These are phyloP conservation scores for Idaea biselata DNA, from an alignment of 2,888 invertebrate species.

Conservation along the genomic window DNA sequence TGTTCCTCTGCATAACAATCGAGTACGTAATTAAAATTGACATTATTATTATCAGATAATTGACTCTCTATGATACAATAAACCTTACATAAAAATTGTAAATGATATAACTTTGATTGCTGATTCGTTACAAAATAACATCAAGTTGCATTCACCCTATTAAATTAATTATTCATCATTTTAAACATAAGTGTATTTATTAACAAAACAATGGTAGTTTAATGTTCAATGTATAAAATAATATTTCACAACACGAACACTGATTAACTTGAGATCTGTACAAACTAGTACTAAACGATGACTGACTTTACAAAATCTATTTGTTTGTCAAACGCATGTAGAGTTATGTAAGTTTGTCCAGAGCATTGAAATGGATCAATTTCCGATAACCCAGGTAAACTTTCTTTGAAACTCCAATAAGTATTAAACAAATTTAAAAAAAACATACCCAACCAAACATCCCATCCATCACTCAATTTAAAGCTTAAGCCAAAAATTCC, in stretches of 20 bases:
- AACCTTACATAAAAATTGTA: constrained; percentile 8
- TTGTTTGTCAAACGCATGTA: not conserved
- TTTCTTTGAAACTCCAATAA: too few relatives aligned
- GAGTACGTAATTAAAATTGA: constrained; percentile 24
- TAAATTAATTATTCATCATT: not conserved
- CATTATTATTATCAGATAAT: constrained; percentile 31
- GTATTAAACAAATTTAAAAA: not conserved
- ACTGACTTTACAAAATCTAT: not conserved
- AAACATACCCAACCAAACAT: not conserved
- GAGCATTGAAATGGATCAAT: not conserved
- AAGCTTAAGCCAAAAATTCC: not conserved
- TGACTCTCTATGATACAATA: constrained; percentile 21
- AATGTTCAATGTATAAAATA: not conserved
- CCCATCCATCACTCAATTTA: not conserved
- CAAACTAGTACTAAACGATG: not conserved
- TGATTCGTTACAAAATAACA: not conserved
- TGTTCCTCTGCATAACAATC: constrained; percentile 28
- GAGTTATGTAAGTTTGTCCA: not conserved
- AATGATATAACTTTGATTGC: not conserved
- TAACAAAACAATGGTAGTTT: not conserved
- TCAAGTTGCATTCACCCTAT: not conserved
- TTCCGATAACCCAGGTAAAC: too few relatives aligned
- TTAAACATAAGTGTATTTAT: not conserved
- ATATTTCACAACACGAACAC: not conserved
- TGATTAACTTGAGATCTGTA: not conserved